Conservation (phyloP, 2,797 vertebrate genomes). For the Sebastiscus albofasciatus region DNA sequence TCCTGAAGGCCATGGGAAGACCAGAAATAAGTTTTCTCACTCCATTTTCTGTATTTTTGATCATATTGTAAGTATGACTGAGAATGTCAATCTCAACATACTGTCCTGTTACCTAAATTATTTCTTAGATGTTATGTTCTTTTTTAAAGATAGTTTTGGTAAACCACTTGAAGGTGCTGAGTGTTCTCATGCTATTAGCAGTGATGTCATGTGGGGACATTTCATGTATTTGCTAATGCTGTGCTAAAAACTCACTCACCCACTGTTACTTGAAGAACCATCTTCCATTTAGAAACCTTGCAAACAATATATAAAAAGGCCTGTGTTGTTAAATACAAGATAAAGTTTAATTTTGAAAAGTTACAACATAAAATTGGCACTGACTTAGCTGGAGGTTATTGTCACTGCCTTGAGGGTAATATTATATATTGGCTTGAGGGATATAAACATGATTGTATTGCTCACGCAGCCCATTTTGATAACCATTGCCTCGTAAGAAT, state of each 20-base stretch:
- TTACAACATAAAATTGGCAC: not conserved
- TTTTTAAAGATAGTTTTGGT: not conserved
- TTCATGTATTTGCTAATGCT: not conserved
- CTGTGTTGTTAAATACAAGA: not conserved
- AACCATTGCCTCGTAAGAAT: not conserved
- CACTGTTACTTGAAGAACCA: not conserved
- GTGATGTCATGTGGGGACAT: not conserved
- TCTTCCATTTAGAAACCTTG: not conserved
- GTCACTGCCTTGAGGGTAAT: not conserved
- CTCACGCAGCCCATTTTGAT: not conserved
- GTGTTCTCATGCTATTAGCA: not conserved
- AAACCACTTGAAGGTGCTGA: accelerated
- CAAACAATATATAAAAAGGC: not conserved
- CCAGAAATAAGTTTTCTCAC: not conserved
- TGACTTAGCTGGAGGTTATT: not conserved
- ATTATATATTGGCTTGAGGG: not conserved
- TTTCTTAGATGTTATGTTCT: not conserved
- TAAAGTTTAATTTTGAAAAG: not conserved
- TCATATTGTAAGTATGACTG: not conserved
- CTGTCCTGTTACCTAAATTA: too few species aligned
- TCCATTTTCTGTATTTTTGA: not conserved
- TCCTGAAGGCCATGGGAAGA: not conserved
- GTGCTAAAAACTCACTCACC: not conserved
- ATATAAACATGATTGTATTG: not conserved
- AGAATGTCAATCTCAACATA: not conserved